Percentiles rank a stretch among this genome's conserved stretches.
Conservation (phyloP, 2,888 invertebrate genomes). For the Amblyteles armatorius region DNA sequence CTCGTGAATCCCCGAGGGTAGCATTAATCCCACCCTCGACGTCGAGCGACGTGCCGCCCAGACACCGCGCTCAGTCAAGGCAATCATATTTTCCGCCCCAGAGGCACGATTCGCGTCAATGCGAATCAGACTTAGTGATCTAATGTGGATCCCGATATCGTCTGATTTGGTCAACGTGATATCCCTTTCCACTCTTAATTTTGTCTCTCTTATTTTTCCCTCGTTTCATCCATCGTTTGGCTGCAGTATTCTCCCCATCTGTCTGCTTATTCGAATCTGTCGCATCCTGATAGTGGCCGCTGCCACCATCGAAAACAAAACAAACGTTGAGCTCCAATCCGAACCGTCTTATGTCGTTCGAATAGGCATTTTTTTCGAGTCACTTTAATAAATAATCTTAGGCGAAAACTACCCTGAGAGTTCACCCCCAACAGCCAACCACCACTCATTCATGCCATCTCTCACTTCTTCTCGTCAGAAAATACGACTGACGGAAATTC, state of each 20-base stretch:
- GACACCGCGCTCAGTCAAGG: constrained; percentile 78
- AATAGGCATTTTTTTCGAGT: constrained; percentile 9
- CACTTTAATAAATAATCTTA: constrained; percentile 51
- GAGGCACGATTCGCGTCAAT: constrained; percentile 84
- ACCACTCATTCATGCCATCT: constrained; percentile 60
- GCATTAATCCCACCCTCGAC: constrained; percentile 82
- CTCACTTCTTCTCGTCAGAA: constrained; percentile 46
- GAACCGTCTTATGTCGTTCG: constrained; percentile 15
- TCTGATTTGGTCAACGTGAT: constrained; percentile 80
- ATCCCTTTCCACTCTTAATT: constrained; percentile 37
- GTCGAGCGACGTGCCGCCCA: constrained; percentile 75
- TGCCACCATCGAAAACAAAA: constrained; percentile 42
- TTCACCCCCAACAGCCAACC: constrained; percentile 52
- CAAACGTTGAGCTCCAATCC: constrained; percentile 31
- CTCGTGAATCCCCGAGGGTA: constrained; percentile 83
- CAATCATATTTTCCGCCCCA: constrained; percentile 84
- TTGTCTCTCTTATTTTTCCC: constrained; percentile 43
- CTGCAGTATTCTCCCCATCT: constrained; percentile 45
- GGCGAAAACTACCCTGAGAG: constrained; percentile 78
- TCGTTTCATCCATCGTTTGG: constrained; percentile 6
- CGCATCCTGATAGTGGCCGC: constrained; percentile 17
- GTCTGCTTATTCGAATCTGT: constrained; percentile 40
- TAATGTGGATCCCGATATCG: constrained; percentile 83
- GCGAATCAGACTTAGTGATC: constrained; percentile 84
- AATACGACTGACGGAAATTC: constrained; percentile 68